Evolutionary conservation across 2,888 invertebrate genomes (phyloP), one percentile per base, ranked within the genome.

Genomic region (Alentia gelatinosa): DNA sequence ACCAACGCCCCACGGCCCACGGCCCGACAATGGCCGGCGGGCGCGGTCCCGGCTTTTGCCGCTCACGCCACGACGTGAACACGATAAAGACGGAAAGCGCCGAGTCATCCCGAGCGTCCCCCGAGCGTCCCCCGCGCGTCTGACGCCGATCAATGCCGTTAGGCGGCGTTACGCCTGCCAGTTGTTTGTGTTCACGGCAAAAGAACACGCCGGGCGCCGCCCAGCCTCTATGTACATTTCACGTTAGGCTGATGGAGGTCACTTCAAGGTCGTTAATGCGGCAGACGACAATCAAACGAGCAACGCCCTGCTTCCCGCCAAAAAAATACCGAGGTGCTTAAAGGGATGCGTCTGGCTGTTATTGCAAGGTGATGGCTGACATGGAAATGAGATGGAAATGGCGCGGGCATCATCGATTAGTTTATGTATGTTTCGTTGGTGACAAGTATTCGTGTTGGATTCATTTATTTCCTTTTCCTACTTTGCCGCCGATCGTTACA

Each of bases 171-270:
- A 75, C 75, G 75, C 75, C 75, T 75, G 35, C 75, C 26, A 26
- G 75, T 75, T 75, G 75, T 75, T 75, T 75, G 37, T 75, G 37
- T 75, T 75, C 75, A n/a, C 30, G 26, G 30, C 26, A 26, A 50
- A 75, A 15, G 75, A 26, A 26, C 75, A 3, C n/a, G 5, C 15
- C 35, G 35, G 75, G 35, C 33, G 3, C 26, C 75, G 19, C 75
- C 26, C 35, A n/a, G 75, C 75, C 15, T n/a, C 26, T 75, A 75
- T 75, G 75, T 75, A 75, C 75, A 19, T 26, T 75, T 75, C 75
- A 75, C 35, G 75, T 75, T 75, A 75, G 75, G 33, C 75, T 75
- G 75, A 75, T 75, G 26, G 37, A 75, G 75, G 75, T 75, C 75
- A 75, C 75, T 5, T 30, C 75, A 75, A 75, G 75, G 75, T 75